These are phyloP conservation scores for Manis crassicaudata DNA, from an alignment of 2,797 vertebrate genomes.

Conservation along the genomic window DNA sequence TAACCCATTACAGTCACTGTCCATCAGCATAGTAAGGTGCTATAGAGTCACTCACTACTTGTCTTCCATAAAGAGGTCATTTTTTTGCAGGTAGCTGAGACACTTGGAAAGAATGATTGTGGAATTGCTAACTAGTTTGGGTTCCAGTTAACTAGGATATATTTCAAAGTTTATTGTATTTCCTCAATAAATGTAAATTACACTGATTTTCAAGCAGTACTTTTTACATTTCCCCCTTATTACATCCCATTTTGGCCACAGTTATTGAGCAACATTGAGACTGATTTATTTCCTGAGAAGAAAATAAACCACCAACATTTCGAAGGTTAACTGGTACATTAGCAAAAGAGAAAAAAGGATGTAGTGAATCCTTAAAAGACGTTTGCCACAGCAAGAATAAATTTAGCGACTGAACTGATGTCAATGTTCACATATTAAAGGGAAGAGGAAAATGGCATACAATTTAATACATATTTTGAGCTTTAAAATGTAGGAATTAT, in stretches of 20 bases:
- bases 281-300: constrained; percentile 64
- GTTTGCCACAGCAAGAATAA: background rate
- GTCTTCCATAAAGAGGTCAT: background rate
- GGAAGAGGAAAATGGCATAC: background rate
- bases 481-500: background rate
- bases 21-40: no score
- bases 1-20: no score
- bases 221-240: constrained; percentile 43
- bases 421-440: background rate
- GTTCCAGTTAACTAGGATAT: constrained; percentile 34
- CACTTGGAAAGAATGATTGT: constrained; percentile 32
- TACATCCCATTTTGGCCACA: background rate
- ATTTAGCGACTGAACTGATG: background rate
- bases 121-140: constrained; percentile 30
- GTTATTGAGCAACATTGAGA: constrained; percentile 34
- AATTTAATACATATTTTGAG: background rate
- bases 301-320: constrained; percentile 44
- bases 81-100: constrained; percentile 29
- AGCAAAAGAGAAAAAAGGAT: constrained; percentile 35
- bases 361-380: background rate
- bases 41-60: no score
- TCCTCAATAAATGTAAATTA: constrained; percentile 66
- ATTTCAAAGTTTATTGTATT: constrained; percentile 35
- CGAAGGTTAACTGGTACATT: constrained; percentile 68
- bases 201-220: constrained; percentile 48